Conservation (phyloP, 2,888 invertebrate species). For the Sphaerophoria rueppellii region DNA sequence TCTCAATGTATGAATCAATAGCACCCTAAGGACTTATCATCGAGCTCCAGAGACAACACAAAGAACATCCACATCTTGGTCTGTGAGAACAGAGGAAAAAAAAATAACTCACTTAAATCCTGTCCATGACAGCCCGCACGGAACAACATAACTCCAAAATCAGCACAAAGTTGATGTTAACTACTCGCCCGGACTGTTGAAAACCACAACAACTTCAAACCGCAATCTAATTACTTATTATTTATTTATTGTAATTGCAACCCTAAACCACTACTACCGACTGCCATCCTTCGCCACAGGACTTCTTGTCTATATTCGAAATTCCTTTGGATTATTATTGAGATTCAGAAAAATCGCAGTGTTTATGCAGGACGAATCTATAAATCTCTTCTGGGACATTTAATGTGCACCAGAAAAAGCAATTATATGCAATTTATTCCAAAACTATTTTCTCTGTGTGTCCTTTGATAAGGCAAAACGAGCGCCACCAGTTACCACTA, state of each 20-base stretch:
- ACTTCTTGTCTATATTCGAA: slow-evolving; percentile 23
- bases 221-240: slow-evolving; percentile 75
- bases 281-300: slow-evolving; percentile 32
- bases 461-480: slow-evolving; percentile 62
- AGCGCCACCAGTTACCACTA: slow-evolving; percentile 69
- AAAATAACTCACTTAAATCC: slow-evolving; percentile 72
- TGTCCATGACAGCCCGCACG: slow-evolving; percentile 63
- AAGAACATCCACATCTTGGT: background rate
- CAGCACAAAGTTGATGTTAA: slow-evolving; percentile 1
- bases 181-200: background rate
- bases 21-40: slow-evolving; percentile 11
- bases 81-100: background rate
- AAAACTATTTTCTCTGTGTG: slow-evolving; percentile 57
- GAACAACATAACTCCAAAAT: slow-evolving; percentile 54
- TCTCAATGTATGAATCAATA: slow-evolving; percentile 38
- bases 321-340: slow-evolving; percentile 41
- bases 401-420: slow-evolving; percentile 77
- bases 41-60: background rate
- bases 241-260: slow-evolving; percentile 73
- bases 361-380: slow-evolving; percentile 60
- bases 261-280: slow-evolving; percentile 48
- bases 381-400: slow-evolving; percentile 80
- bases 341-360: slow-evolving; percentile 51
- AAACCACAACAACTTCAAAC: slow-evolving; percentile 62
- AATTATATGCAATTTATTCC: slow-evolving; percentile 81